Percentiles rank a stretch among this genome's conserved stretches.
phyloP scores from a whole-genome alignment of 2,797 vertebrate genomes.

The Corythornis leucogaster region DNA sequence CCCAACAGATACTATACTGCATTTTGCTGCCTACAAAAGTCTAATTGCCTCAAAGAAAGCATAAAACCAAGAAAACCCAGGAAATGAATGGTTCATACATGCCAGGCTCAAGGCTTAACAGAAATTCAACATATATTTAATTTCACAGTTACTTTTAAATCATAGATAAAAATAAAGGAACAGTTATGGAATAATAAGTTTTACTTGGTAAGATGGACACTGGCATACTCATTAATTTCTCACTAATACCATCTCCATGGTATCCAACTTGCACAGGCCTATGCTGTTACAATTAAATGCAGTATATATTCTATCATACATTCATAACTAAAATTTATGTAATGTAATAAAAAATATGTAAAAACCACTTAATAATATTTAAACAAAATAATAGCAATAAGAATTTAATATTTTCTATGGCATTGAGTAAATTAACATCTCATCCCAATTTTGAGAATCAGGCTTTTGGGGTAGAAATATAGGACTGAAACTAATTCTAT shows the following conservation, averaged over 20 bases:
- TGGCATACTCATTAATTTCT: not conserved
- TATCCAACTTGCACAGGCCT: not conserved
- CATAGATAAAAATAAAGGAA: too few relatives aligned
- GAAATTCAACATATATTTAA: not conserved
- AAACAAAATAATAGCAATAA: not conserved
- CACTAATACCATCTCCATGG: not conserved
- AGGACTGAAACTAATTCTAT: not conserved
- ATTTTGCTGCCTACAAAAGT: conserved; percentile 37
- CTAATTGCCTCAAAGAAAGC: not conserved
- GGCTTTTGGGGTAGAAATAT: not conserved
- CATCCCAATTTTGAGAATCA: not conserved
- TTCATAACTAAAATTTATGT: not conserved
- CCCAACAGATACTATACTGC: conserved; percentile 5
- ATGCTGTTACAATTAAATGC: not conserved
- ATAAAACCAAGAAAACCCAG: not conserved
- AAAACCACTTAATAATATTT: not conserved
- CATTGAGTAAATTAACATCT: not conserved
- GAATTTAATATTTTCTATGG: not conserved
- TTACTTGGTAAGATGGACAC: not conserved
- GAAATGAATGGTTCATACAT: not conserved
- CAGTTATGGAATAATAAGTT: not conserved
- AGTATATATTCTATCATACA: not conserved
- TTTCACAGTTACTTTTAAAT: too few relatives aligned
- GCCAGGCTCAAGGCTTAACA: not conserved
- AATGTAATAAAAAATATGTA: too few relatives aligned